These are phyloP conservation scores for Leptura quadrifasciata DNA, from an alignment of 2,888 invertebrate genomes.

Conservation along the genomic window DNA sequence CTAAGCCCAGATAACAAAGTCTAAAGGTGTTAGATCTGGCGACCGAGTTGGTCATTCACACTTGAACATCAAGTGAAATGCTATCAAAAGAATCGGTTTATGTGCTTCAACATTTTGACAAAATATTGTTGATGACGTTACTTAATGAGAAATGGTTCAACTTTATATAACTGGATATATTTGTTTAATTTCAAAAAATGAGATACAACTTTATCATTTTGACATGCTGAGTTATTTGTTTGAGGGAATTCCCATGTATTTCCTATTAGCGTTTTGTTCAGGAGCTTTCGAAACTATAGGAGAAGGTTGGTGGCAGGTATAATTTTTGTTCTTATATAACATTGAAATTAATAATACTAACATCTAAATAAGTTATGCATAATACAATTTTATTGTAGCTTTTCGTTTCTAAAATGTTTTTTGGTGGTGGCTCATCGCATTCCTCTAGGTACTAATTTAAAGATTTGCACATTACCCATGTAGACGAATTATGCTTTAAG, in stretches of 20 bases:
- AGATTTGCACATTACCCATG: neutral
- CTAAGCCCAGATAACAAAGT: too few relatives aligned
- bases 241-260: constrained; percentile 5
- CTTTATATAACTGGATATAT: too few relatives aligned
- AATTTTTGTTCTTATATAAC: constrained; percentile 22
- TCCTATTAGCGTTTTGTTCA: constrained; percentile 26
- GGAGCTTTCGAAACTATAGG: constrained; percentile 30
- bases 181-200: neutral
- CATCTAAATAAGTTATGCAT: neutral
- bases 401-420: constrained; percentile 13
- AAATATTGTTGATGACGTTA: too few relatives aligned
- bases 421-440: constrained; percentile 56
- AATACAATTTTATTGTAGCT: neutral
- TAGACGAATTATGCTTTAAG: too few relatives aligned
- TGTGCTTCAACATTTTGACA: too few relatives aligned
- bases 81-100: too few relatives aligned
- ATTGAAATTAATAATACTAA: constrained; percentile 22
- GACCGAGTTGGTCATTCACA: too few relatives aligned
- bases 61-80: too few relatives aligned
- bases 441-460: constrained; percentile 5
- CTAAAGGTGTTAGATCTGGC: too few relatives aligned
- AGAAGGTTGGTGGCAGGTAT: constrained; percentile 47
- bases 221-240: neutral
- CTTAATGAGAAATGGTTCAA: too few relatives aligned
- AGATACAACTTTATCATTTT: constrained; percentile 9